Evolutionary conservation across 2,797 vertebrate species (phyloP).

Genomic region (Myotis planiceps): DNA sequence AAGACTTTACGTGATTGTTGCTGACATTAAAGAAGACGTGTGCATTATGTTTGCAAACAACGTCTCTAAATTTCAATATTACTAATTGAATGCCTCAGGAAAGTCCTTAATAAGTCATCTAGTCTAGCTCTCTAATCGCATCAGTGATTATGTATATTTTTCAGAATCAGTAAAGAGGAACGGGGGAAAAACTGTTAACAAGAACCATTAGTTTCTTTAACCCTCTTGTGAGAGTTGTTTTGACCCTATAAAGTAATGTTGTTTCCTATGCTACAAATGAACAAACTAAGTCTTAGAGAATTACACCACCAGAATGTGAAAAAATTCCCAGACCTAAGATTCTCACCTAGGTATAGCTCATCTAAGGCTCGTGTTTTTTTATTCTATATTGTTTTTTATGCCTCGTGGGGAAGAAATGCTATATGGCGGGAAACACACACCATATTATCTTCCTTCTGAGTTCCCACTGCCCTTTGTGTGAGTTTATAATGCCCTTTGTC

Average conservation of each 20-base stretch:
- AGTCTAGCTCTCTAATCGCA: not conserved
- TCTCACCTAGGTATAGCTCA: not conserved
- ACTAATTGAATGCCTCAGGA: conserved; percentile 23
- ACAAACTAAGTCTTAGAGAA: conserved; percentile 27
- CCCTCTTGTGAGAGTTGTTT: not conserved
- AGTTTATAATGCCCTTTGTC: not conserved
- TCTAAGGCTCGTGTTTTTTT: not conserved
- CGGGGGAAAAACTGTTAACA: not conserved
- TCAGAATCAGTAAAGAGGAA: conserved; percentile 29
- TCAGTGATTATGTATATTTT: not conserved
- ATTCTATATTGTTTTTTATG: not conserved
- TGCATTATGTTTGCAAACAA: conserved; percentile 25
- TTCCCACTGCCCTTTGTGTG: not conserved
- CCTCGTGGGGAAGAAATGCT: not conserved
- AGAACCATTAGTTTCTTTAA: conserved; percentile 13
- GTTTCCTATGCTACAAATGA: not conserved
- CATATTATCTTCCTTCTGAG: not conserved
- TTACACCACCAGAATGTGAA: not conserved
- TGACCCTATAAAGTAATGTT: not conserved
- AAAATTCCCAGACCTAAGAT: not conserved
- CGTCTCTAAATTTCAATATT: conserved; percentile 27
- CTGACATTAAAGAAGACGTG: conserved; percentile 22
- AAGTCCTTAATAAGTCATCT: conserved; percentile 34
- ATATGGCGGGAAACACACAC: not conserved
- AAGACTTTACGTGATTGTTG: conserved; percentile 29